Base-by-base conservation (phyloP, 2,888 invertebrate species). In the Pilophorus perplexus region DNA sequence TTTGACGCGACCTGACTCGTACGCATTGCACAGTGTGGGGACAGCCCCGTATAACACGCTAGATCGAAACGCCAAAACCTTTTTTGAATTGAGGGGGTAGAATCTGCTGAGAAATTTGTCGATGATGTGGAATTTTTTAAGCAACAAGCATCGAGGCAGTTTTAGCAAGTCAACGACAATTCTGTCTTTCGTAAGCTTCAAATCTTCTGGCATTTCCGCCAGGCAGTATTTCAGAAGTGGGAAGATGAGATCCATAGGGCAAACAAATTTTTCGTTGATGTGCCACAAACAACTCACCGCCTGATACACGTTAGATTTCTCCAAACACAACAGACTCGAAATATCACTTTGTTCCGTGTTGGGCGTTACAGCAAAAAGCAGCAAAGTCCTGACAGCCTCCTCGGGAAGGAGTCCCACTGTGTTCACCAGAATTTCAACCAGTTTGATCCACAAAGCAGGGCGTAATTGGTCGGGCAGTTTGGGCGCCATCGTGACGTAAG, bases 211-310 rank as follows among this genome's bases (percentile, higher is more conserved):
- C 23, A 59, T 44, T 23, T 40, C 12, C 23, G 23, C n/a, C 23
- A 23, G 8, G 16, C 42, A 59, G 40, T 59, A 40, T 16, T 23
- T 27, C 25, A 59, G 25, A 20, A 59, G 23, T 2, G 40, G 14
- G 4, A 40, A 25, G 2, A 42, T 22, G 10, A 42, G 8, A 3
- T 27, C 18, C 10, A 10, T n/a, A 6, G 59, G 16, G 16, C 40
- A 59, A 2, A 22, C 22, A 3, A 25, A 38, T 8, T 59, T 42
- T 8, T 18, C n/a, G 12, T 42, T 44, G n/a, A 59, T 40, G 40
- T 59, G 59, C 59, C 59, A 59, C 3, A 59, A 16, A 20, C 40
- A 40, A n/a, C 59, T 42, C 22, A 59, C 8, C 6, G 27, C 23
- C 14, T 20, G 23, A 14, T 16, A 42, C 27, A 59, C 18, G 8